Conservation (phyloP, 1,140 invertebrate species). For the Drosophila virilis region DNA sequence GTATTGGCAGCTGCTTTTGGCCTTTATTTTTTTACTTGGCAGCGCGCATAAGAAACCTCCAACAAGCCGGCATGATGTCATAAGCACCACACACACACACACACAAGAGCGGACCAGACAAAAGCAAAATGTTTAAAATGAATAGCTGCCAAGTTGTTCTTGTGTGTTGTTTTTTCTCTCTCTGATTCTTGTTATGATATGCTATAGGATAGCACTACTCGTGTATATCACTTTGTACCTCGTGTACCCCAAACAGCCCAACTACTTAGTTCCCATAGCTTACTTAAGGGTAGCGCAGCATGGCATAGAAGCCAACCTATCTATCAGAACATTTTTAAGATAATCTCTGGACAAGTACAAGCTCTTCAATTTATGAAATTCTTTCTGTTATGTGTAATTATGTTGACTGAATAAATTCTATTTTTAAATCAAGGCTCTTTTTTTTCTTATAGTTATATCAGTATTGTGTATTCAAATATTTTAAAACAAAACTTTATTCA, state of each 20-base stretch:
- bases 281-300: no score
- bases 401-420: no score
- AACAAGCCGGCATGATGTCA: conserved; percentile 57
- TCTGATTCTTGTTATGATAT: conserved; percentile 17
- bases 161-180: conserved; percentile 7
- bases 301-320: neutral
- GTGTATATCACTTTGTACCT: conserved; percentile 1
- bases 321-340: neutral
- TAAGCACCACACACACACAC: conserved; percentile 34
- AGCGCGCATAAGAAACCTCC: conserved; percentile 28
- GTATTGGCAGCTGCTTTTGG: conserved; percentile 50
- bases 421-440: no score
- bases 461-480: no score
- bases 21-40: conserved; percentile 11
- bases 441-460: no score
- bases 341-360: neutral
- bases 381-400: no score
- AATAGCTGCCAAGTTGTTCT: conserved; percentile 33
- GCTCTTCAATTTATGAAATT: no score
- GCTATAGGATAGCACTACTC: conserved; percentile 4
- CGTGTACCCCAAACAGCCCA: neutral
- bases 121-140: conserved; percentile 33
- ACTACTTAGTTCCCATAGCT: conserved; percentile 1
- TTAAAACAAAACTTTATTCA: no score
- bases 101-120: conserved; percentile 12